A percentile compares a stretch with the other conserved stretches of the same genome.
phyloP scores from a whole-genome alignment of 2,797 vertebrate genomes.

The Hydrophis major region DNA sequence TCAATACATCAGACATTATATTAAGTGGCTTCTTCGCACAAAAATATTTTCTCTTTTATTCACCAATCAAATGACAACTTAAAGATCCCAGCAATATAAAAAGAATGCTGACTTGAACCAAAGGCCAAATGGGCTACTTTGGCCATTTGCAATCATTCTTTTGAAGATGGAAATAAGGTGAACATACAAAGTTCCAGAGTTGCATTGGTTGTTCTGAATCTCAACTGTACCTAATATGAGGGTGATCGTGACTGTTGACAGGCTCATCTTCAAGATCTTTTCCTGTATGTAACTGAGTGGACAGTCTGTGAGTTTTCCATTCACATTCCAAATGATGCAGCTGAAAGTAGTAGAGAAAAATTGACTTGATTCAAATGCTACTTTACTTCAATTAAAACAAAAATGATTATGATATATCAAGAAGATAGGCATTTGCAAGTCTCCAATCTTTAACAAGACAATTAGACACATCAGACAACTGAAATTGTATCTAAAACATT shows the following conservation, averaged over 20 bases:
- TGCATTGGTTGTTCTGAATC: neutral
- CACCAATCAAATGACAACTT: neutral
- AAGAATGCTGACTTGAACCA: neutral
- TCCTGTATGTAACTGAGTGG: conserved; percentile 84
- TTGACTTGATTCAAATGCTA: neutral
- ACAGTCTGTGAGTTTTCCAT: conserved; percentile 84
- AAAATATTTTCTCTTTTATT: neutral
- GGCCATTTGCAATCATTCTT: neutral
- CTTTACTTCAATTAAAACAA: neutral
- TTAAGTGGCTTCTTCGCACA: neutral
- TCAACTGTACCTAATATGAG: conserved; percentile 82
- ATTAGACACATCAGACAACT: neutral
- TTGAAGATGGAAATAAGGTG: neutral
- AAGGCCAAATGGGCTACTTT: neutral
- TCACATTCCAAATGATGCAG: conserved; percentile 86
- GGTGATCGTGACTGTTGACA: conserved; percentile 82
- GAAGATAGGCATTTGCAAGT: neutral
- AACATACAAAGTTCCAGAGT: neutral
- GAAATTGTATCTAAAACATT: neutral
- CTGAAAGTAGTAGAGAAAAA: conserved; percentile 63
- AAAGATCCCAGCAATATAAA: neutral
- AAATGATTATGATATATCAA: neutral
- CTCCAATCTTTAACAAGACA: neutral
- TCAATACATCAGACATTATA: neutral
- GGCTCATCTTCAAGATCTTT: conserved; percentile 82